These are phyloP conservation scores for Glaucomys volans DNA, from an alignment of 2,113 vertebrate species.

Conservation along the genomic window DNA sequence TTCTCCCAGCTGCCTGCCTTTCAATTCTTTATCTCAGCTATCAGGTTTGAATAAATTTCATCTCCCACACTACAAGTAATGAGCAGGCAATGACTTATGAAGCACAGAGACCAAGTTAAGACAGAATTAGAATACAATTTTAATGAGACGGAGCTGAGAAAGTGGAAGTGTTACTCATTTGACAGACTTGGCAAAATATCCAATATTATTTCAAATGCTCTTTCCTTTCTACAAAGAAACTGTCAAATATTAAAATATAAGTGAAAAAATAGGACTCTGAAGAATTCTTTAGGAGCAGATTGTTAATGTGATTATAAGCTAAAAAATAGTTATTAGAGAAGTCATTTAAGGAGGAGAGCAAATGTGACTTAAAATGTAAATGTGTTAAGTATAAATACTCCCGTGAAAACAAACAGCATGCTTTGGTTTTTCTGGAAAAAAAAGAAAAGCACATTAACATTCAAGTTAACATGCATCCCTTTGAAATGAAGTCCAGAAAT, in stretches of 20 bases:
- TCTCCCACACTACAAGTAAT: conserved; percentile 89
- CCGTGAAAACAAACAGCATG: conserved; percentile 64
- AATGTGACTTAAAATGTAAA: conserved; percentile 71
- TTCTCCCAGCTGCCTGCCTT: conserved; percentile 88
- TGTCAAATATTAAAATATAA: conserved; percentile 81
- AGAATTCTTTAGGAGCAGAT: conserved; percentile 77
- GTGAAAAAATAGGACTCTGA: conserved; percentile 56
- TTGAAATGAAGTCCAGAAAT: conserved; percentile 61
- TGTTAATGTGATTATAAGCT: conserved; percentile 82
- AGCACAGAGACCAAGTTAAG: conserved; percentile 88
- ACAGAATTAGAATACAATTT: conserved; percentile 91
- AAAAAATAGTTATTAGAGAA: conserved; percentile 80
- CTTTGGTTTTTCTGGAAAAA: conserved; percentile 46
- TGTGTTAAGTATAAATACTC: conserved; percentile 56
- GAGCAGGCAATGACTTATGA: conserved; percentile 91
- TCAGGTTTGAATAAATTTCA: conserved; percentile 90
- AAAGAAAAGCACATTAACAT: conserved; percentile 60
- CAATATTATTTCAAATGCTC: conserved; percentile 88
- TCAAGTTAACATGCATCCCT: background rate
- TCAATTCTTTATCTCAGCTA: conserved; percentile 89
- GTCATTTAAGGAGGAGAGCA: conserved; percentile 63
- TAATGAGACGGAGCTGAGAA: conserved; percentile 90
- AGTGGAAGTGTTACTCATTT: conserved; percentile 88
- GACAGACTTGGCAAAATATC: conserved; percentile 90
- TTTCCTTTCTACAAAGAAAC: conserved; percentile 84